A percentile compares a stretch with the other conserved stretches of the same genome.
These are phyloP conservation scores for Leptodactylus fuscus DNA, from an alignment of 2,113 vertebrate genomes.

Conservation along the genomic window DNA sequence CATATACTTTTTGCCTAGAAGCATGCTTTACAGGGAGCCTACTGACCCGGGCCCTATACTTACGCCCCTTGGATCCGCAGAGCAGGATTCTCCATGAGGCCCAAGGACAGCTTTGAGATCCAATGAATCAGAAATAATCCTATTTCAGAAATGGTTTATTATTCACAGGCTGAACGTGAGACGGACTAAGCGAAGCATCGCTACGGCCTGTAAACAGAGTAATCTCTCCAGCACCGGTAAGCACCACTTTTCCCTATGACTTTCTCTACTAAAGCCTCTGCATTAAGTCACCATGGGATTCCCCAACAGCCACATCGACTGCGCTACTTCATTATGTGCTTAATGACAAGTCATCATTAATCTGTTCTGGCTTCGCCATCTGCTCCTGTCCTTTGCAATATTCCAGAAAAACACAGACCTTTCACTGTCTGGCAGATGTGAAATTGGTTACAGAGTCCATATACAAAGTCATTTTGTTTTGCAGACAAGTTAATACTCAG, in stretches of 20 bases:
- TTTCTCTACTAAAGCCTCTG: constrained; percentile 7
- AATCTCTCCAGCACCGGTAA: neutral
- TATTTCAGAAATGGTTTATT: neutral
- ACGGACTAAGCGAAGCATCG: neutral
- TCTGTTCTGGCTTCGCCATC: constrained; percentile 45
- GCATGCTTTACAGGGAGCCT: neutral
- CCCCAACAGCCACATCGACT: constrained; percentile 35
- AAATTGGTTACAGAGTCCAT: neutral
- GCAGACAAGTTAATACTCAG: constrained; percentile 8
- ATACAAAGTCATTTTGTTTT: neutral
- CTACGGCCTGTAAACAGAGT: neutral
- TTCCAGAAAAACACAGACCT: constrained; percentile 12
- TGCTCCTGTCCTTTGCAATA: constrained; percentile 44
- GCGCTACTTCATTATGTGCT: constrained; percentile 21
- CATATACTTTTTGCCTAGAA: too few relatives aligned
- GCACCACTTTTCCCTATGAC: neutral
- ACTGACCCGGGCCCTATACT: too few relatives aligned
- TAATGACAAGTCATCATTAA: constrained; percentile 52
- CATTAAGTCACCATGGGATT: constrained; percentile 35
- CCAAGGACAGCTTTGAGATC: neutral
- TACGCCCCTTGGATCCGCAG: too few relatives aligned
- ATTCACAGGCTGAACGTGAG: neutral
- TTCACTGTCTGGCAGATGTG: constrained; percentile 25
- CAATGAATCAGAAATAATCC: neutral
- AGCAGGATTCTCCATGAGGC: neutral